Percentiles rank a stretch among this genome's conserved stretches.
phyloP scores from a whole-genome alignment of 2,888 invertebrate genomes.

The Drosophila tripunctata region DNA sequence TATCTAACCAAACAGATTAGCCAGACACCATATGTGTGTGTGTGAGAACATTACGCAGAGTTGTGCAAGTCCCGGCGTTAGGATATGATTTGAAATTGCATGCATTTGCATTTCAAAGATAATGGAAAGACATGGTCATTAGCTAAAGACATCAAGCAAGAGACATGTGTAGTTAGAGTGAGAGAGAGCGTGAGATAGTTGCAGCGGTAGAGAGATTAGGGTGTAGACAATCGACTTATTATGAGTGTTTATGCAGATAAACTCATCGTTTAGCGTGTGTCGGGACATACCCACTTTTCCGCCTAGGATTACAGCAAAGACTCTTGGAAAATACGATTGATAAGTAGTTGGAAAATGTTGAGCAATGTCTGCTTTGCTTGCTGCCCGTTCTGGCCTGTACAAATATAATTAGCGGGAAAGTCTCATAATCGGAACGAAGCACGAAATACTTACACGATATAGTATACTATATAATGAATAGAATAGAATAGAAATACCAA shows the following conservation, averaged over 20 bases:
- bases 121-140: constrained; percentile 65
- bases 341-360: constrained; percentile 16
- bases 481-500: constrained; percentile 53
- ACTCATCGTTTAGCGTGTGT: constrained; percentile 81
- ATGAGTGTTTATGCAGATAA: constrained; percentile 81
- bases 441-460: not conserved
- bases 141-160: too few species aligned
- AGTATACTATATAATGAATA: not conserved
- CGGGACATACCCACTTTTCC: constrained; percentile 82
- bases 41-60: constrained; percentile 48
- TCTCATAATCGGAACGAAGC: constrained; percentile 49
- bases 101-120: constrained; percentile 62
- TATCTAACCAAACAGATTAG: constrained; percentile 67
- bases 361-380: constrained; percentile 38
- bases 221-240: constrained; percentile 78
- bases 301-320: constrained; percentile 63
- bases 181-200: constrained; percentile 53
- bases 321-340: constrained; percentile 62
- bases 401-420: constrained; percentile 67
- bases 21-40: constrained; percentile 44
- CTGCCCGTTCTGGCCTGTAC: constrained; percentile 56
- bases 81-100: constrained; percentile 65
- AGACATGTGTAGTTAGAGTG: constrained; percentile 21
- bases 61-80: constrained; percentile 76
- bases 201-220: constrained; percentile 62